These are phyloP conservation scores for Leptosomus discolor DNA, from an alignment of 2,113 vertebrate species.

Conservation along the genomic window DNA sequence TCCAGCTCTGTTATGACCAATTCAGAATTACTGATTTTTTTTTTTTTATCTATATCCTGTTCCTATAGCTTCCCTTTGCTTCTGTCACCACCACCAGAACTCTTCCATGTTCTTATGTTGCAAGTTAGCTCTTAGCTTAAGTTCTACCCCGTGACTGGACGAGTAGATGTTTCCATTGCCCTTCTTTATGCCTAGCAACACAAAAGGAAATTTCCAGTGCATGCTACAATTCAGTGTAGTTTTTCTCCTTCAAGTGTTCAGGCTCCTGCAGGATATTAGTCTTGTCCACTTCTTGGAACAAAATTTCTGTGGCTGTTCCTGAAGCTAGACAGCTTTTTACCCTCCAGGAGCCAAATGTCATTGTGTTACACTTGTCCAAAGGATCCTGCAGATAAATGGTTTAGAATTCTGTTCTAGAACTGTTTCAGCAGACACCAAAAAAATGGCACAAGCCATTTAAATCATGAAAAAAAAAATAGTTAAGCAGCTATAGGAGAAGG, in stretches of 20 bases:
- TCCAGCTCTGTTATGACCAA: neutral
- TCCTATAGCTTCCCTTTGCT: neutral
- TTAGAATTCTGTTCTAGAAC: neutral
- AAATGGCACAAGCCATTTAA: neutral
- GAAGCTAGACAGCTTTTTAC: neutral
- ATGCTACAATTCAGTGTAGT: neutral
- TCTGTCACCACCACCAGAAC: neutral
- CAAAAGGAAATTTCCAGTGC: neutral
- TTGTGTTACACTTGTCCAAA: neutral
- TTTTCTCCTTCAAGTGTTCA: neutral
- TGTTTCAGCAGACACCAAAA: neutral
- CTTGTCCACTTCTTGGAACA: neutral
- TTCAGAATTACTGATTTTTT: neutral
- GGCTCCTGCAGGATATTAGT: neutral
- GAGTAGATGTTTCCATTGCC: neutral
- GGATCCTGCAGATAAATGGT: neutral
- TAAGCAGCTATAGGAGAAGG: neutral
- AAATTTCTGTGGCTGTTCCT: neutral
- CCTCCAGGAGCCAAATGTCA: neutral
- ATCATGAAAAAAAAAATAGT: neutral
- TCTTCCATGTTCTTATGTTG: neutral
- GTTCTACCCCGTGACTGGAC: neutral
- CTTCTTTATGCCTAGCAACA: neutral
- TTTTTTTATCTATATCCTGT: neutral
- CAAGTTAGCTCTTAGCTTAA: neutral